phyloP scores from a whole-genome alignment of 2,888 invertebrate genomes.

The Aphidius colemani region DNA sequence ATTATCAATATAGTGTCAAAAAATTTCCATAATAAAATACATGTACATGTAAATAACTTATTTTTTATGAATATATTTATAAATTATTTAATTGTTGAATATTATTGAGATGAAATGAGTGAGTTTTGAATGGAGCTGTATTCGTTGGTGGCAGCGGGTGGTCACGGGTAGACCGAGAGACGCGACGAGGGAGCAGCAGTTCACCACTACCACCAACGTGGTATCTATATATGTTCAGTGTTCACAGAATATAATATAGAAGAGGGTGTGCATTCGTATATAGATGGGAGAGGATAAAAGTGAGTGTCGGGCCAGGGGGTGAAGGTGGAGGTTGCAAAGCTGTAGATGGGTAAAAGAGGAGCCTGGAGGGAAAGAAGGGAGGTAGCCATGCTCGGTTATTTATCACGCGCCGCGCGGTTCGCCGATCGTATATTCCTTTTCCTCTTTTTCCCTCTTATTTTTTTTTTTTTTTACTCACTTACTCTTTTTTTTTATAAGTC shows the following conservation, averaged over 20 bases:
- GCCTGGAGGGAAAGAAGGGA: background rate
- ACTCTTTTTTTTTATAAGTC: slow-evolving; percentile 8
- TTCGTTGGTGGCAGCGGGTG: slow-evolving; percentile 23
- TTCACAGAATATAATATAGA: background rate
- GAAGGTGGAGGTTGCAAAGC: background rate
- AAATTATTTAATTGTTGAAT: too few relatives aligned
- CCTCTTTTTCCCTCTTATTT: slow-evolving; percentile 16
- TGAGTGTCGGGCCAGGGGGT: background rate
- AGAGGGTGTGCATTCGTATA: slow-evolving; percentile 20
- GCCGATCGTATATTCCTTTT: slow-evolving; percentile 27
- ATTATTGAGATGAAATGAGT: background rate
- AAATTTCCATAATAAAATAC: too few relatives aligned
- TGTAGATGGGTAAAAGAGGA: background rate
- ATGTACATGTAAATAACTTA: too few relatives aligned
- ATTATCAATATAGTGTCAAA: too few relatives aligned
- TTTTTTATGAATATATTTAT: too few relatives aligned
- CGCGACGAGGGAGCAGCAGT: slow-evolving; percentile 23
- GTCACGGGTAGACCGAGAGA: slow-evolving; percentile 26
- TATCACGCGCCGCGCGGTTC: slow-evolving; percentile 35
- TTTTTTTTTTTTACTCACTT: slow-evolving; percentile 18
- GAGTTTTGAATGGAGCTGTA: slow-evolving; percentile 22
- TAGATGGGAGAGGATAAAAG: background rate
- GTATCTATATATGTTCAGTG: too few relatives aligned
- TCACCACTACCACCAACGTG: slow-evolving; percentile 16
- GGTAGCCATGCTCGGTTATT: slow-evolving; percentile 31